These are phyloP conservation scores for Diachasma alloeum DNA, from an alignment of 1,140 invertebrate genomes.

Conservation along the genomic window DNA sequence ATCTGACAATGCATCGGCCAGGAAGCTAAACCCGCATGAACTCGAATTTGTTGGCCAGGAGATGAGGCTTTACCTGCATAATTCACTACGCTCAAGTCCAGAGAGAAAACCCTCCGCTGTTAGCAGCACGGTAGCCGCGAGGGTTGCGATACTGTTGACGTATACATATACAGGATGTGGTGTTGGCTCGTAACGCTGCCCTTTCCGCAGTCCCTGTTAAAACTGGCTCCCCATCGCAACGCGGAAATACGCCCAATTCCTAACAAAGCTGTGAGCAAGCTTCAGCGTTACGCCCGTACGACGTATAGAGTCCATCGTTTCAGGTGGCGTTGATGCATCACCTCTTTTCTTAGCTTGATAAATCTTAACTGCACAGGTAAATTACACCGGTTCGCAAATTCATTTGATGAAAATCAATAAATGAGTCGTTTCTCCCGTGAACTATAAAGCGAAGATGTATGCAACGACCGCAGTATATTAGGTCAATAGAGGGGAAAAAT, in stretches of 20 bases:
- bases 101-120: not conserved
- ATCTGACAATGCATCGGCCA: constrained; percentile 36
- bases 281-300: not conserved
- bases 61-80: constrained; percentile 41
- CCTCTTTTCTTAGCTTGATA: not conserved
- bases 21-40: constrained; percentile 39
- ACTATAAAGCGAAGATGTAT: not conserved
- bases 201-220: not conserved
- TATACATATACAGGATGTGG: not conserved
- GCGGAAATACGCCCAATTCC: constrained; percentile 21
- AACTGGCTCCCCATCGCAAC: constrained; percentile 28
- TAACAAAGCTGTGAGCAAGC: not conserved
- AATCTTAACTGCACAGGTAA: not conserved
- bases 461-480: not conserved
- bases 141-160: not conserved
- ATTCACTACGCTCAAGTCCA: constrained; percentile 29
- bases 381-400: not conserved
- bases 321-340: not conserved
- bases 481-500: constrained; percentile 13
- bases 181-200: not conserved
- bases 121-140: not conserved
- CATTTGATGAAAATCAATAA: not conserved
- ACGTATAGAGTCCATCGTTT: not conserved
- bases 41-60: constrained; percentile 46
- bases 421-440: not conserved